Evolutionary conservation across 2,113 vertebrate species (phyloP).

Genomic region (Octodon degus): DNA sequence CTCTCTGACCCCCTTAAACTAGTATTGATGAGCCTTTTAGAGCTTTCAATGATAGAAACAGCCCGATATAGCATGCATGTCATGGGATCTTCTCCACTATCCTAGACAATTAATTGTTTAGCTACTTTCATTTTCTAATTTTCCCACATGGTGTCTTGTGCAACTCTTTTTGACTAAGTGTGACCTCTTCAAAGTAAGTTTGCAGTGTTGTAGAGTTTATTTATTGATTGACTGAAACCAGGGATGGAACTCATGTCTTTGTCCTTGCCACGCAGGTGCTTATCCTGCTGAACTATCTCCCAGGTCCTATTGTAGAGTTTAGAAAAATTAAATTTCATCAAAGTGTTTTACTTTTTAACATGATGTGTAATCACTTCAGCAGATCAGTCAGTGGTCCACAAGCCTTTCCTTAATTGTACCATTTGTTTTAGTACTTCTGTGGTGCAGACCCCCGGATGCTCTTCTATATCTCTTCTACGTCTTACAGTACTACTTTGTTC

Average conservation of each 20-base stretch:
- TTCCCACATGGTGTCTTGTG: not conserved
- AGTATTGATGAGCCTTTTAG: not conserved
- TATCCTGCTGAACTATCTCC: too few relatives aligned
- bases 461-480: not conserved
- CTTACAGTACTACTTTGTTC: not conserved
- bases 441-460: not conserved
- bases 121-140: not conserved
- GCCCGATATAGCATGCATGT: not conserved
- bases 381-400: not conserved
- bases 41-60: not conserved
- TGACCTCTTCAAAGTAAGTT: not conserved
- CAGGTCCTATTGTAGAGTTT: not conserved
- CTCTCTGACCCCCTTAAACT: not conserved
- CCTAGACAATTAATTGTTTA: not conserved
- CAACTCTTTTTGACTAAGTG: not conserved
- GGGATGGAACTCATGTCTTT: too few relatives aligned
- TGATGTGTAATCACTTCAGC: not conserved
- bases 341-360: not conserved
- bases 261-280: too few relatives aligned
- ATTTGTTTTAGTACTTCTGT: not conserved
- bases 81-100: not conserved
- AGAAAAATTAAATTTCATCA: constrained; percentile 23
- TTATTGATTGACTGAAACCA: too few relatives aligned
- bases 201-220: not conserved
- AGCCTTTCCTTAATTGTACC: not conserved